These are phyloP conservation scores for Gonocerus acuteangulatus DNA, from an alignment of 2,888 invertebrate genomes.

Conservation along the genomic window DNA sequence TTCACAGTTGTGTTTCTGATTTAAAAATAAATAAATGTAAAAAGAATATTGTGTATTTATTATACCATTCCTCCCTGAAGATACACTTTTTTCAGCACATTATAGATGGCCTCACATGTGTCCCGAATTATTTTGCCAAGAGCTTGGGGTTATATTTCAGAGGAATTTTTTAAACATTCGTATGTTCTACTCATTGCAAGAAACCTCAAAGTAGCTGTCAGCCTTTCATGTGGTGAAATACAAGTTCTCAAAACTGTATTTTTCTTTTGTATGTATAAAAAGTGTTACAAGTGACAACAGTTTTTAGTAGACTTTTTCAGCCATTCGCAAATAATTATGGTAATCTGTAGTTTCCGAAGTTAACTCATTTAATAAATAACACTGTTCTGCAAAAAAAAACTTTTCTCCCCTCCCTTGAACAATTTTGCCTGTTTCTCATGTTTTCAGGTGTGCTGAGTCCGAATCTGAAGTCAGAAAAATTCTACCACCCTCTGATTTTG, in stretches of 20 bases:
- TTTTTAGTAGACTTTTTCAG: slow-evolving; percentile 8
- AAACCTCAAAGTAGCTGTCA: slow-evolving; percentile 15
- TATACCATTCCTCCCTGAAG: slow-evolving; percentile 17
- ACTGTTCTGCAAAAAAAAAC: too few species aligned
- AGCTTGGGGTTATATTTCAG: slow-evolving; percentile 4
- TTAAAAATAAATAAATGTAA: too few species aligned
- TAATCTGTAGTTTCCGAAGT: slow-evolving; percentile 2
- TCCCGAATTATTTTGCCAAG: too few species aligned
- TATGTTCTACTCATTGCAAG: slow-evolving; percentile 1
- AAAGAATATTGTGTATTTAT: neutral
- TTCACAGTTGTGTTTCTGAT: too few species aligned
- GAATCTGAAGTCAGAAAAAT: too few species aligned
- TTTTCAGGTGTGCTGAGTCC: too few species aligned
- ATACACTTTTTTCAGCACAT: slow-evolving; percentile 1
- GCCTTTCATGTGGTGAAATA: slow-evolving; percentile 8
- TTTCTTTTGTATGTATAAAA: neutral
- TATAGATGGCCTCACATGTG: neutral
- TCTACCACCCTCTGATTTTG: too few species aligned
- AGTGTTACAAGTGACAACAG: slow-evolving; percentile 7
- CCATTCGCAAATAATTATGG: slow-evolving; percentile 12
- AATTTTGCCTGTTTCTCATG: too few species aligned
- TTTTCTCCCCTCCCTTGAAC: too few species aligned
- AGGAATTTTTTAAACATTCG: slow-evolving; percentile 1
- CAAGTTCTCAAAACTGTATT: slow-evolving; percentile 1
- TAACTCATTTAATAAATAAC: too few species aligned